Evolutionary conservation across 2,888 invertebrate genomes (phyloP), one percentile per base, ranked within the genome.

Genomic region (Trissolcus japonicus): DNA sequence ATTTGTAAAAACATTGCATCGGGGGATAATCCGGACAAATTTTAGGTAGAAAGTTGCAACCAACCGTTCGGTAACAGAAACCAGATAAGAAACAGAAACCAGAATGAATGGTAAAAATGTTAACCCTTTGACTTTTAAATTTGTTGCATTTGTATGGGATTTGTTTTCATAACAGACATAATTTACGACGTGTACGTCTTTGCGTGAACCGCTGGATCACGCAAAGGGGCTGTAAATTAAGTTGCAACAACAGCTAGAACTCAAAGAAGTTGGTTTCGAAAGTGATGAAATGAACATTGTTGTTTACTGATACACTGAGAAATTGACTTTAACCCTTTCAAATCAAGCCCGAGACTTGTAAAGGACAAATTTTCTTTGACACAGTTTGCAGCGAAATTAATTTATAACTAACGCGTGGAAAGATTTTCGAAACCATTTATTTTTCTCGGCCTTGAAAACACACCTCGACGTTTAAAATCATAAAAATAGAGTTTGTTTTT

Each of bases 151-250:
- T 75, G 76, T 76, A 79, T 46, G 67, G 35, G 14, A 35, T 63
- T 80, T 80, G 79, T 80, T 74, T 76, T 67, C 53, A 43, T 29
- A 41, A 65, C 66, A 67, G 69, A 66, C 71, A 56, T 66, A 66
- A 80, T 80, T 80, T 78, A 80, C 66, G 79, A 61, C 40, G 40
- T 14, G 40, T 25, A 25, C 21, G 14, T 53, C 59, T 59, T 29
- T 48, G 16, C 21, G 53, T 59, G 72, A 78, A 50, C 79, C 71
- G 73, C 73, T 77, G 82, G 83, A 85, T 85, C 85, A 81, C 85
- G 84, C 83, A 85, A 85, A 86, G 78, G 59, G 54, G 79, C 77
- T 83, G 80, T 86, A 86, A 86, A 86, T 86, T 84, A 81, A 54
- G 55, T 9, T 66, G 4, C 14, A 55, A 63, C 55, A 55, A 46